phyloP scores from a whole-genome alignment of 30 jellyfish, hydroid and myxozoan species.

The Aurelia coerulea region DNA sequence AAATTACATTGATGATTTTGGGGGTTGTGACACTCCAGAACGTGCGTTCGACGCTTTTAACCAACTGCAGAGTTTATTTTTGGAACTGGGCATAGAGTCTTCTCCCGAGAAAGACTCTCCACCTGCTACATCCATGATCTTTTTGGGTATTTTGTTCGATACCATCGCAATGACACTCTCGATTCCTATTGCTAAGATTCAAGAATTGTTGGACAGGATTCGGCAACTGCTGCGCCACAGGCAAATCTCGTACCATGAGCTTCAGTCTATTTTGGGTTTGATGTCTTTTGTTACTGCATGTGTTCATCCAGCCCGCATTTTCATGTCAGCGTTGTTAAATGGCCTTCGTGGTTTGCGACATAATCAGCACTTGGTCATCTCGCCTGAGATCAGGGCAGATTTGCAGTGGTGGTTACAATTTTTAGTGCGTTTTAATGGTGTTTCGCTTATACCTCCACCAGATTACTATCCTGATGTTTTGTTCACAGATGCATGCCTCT shows the following conservation, averaged over 20 bases:
- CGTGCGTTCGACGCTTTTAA: background rate
- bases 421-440: background rate
- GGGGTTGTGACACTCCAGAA: background rate
- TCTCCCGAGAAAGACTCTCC: constrained; percentile 1
- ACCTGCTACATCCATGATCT: background rate
- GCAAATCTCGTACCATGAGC: background rate
- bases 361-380: background rate
- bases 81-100: background rate
- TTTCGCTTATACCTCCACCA: background rate
- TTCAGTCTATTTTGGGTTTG: background rate
- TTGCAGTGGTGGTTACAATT: background rate
- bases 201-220: background rate
- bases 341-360: constrained; percentile 4
- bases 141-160: background rate
- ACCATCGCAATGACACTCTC: background rate
- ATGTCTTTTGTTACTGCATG: constrained; percentile 1
- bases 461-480: background rate
- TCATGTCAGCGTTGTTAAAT: background rate
- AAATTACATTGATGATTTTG: constrained; percentile 1
- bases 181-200: background rate
- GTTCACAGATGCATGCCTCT: background rate
- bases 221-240: background rate
- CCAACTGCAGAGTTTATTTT: background rate
- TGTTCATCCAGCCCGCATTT: too few species aligned
- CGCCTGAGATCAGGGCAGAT: background rate